Evolutionary conservation across 1,140 invertebrate genomes (phyloP).

Genomic region (Leptoteleia sp.): DNA sequence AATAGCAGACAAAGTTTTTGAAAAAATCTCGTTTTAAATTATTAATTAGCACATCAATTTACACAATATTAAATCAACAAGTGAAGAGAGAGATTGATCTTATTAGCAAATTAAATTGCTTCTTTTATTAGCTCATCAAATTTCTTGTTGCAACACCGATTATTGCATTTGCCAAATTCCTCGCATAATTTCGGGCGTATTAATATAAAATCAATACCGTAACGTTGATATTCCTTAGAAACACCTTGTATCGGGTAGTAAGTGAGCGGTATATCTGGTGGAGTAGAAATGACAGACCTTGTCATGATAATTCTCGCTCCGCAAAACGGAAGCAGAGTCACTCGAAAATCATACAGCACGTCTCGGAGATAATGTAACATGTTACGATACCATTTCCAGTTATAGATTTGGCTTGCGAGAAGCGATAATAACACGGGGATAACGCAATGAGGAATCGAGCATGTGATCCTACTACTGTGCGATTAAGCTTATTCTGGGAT

Average conservation of each 20-base stretch:
- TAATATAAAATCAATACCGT: constrained; percentile 16
- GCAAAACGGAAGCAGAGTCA: constrained; percentile 40
- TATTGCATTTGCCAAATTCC: constrained; percentile 22
- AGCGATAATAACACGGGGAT: constrained; percentile 59
- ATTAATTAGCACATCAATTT: no score
- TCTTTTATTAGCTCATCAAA: not conserved
- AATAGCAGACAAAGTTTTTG: no score
- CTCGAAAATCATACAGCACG: constrained; percentile 24
- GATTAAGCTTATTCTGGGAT: constrained; percentile 36
- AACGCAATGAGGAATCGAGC: constrained; percentile 42
- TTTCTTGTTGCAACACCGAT: constrained; percentile 3
- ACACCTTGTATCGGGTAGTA: constrained; percentile 20
- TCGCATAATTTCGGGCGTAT: not conserved
- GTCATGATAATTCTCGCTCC: constrained; percentile 38
- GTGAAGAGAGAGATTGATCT: no score
- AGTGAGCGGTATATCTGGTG: not conserved
- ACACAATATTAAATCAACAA: no score
- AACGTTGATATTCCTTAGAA: constrained; percentile 8
- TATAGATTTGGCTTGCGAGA: constrained; percentile 63
- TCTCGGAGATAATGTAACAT: constrained; percentile 56
- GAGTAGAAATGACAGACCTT: constrained; percentile 25
- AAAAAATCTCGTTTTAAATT: no score
- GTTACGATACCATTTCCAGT: constrained; percentile 57
- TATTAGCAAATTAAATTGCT: no score
- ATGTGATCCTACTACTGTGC: constrained; percentile 42